Evolutionary conservation across 2,797 vertebrate species (phyloP).

Genomic region (Aphelocoma californica): DNA sequence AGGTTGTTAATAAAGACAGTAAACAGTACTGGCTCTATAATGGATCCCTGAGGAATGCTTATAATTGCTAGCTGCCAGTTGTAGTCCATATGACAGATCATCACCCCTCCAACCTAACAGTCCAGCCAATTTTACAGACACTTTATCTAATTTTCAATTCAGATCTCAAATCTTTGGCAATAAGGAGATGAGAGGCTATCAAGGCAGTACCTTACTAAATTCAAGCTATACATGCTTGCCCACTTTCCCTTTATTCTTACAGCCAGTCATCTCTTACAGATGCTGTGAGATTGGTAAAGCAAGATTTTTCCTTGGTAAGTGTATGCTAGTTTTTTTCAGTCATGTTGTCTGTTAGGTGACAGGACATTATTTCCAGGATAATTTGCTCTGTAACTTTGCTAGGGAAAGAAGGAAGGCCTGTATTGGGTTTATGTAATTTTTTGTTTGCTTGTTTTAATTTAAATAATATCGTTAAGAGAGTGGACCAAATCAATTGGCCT

Average conservation of each 20-base stretch:
- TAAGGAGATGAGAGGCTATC: background rate
- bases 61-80: background rate
- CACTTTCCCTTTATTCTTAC: background rate
- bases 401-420: background rate
- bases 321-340: background rate
- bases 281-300: background rate
- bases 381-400: background rate
- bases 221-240: background rate
- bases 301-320: background rate
- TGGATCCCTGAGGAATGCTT: background rate
- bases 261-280: background rate
- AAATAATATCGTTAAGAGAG: background rate
- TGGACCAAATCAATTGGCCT: background rate
- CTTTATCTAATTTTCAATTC: background rate
- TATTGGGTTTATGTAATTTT: background rate
- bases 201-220: background rate
- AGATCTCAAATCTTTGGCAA: background rate
- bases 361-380: background rate
- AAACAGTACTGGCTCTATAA: background rate
- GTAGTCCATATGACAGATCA: background rate
- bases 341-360: background rate
- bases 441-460: background rate
- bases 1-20: background rate
- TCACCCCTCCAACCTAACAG: background rate
- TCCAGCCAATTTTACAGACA: background rate